Conservation (phyloP, 2,113 vertebrate species). For the Octodon degus region DNA sequence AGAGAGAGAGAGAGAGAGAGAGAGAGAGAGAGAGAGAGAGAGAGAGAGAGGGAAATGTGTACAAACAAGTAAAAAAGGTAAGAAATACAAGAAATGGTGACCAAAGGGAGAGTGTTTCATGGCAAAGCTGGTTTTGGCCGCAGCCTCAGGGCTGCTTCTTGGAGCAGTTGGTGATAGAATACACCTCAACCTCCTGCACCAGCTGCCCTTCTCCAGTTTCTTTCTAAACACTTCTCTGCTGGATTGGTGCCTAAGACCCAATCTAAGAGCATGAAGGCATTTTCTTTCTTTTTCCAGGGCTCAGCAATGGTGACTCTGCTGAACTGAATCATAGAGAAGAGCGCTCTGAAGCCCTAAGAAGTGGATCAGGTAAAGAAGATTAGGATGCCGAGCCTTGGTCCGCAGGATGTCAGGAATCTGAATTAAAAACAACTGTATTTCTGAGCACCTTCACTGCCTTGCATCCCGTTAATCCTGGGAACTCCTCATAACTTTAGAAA, state of each 20-base stretch:
- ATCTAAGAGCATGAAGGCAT: not conserved
- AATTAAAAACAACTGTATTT: slow-evolving; percentile 47
- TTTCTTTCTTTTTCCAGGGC: slow-evolving; percentile 45
- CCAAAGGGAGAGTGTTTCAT: not conserved
- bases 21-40: too few species aligned
- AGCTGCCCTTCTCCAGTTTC: not conserved
- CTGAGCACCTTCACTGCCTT: slow-evolving; percentile 16
- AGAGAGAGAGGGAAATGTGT: not conserved
- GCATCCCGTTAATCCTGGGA: slow-evolving; percentile 39
- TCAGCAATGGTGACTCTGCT: not conserved
- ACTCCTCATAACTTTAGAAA: slow-evolving; percentile 22
- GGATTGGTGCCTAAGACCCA: not conserved
- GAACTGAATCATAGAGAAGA: not conserved
- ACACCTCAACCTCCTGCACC: not conserved
- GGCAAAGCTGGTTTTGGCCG: not conserved
- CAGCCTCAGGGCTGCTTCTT: not conserved
- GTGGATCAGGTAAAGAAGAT: slow-evolving; percentile 73
- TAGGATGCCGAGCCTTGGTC: slow-evolving; percentile 58
- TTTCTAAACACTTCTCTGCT: not conserved
- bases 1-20: too few species aligned
- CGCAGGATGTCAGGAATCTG: slow-evolving; percentile 51
- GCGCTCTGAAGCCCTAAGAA: not conserved
- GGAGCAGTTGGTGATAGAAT: not conserved
- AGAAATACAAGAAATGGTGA: not conserved
- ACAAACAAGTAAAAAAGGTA: not conserved